Percentiles rank a stretch among this genome's conserved stretches.
Evolutionary conservation across 1,140 invertebrate genomes (phyloP).

Genomic region (Vollenhovia emeryi): DNA sequence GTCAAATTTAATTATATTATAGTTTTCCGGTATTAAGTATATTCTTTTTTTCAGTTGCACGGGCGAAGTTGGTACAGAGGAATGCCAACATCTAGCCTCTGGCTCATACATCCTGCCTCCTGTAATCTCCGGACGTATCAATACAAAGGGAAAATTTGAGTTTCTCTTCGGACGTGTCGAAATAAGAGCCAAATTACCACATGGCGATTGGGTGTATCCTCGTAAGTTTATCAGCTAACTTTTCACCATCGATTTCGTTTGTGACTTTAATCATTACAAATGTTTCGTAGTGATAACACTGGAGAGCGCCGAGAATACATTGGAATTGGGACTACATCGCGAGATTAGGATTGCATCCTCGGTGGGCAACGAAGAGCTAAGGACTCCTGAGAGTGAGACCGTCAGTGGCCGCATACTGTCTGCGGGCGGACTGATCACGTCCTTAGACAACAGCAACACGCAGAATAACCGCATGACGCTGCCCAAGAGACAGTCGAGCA

Average conservation of each 20-base stretch:
- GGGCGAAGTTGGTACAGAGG: conserved; percentile 75
- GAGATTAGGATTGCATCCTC: conserved; percentile 77
- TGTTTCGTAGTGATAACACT: conserved; percentile 58
- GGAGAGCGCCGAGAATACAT: neutral
- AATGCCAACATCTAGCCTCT: conserved; percentile 84
- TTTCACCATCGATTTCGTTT: neutral
- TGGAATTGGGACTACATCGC: neutral
- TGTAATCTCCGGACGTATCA: conserved; percentile 89
- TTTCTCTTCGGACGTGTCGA: conserved; percentile 88
- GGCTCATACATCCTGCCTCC: conserved; percentile 88
- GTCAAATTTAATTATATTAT: conserved; percentile 26
- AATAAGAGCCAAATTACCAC: conserved; percentile 88
- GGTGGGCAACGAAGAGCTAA: conserved; percentile 74
- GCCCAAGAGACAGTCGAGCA: conserved; percentile 17
- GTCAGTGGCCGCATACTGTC: conserved; percentile 75
- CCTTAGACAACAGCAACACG: neutral
- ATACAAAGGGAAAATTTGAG: conserved; percentile 86
- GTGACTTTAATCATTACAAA: neutral
- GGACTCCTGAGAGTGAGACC: conserved; percentile 49
- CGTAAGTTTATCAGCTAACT: conserved; percentile 76
- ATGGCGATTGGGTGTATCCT: conserved; percentile 90
- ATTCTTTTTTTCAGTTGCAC: conserved; percentile 87
- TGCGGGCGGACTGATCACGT: conserved; percentile 62
- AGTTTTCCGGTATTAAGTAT: no score
- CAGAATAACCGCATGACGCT: neutral